Base-by-base conservation (phyloP, 2,113 vertebrate species). In the Panthera tigris region DNA sequence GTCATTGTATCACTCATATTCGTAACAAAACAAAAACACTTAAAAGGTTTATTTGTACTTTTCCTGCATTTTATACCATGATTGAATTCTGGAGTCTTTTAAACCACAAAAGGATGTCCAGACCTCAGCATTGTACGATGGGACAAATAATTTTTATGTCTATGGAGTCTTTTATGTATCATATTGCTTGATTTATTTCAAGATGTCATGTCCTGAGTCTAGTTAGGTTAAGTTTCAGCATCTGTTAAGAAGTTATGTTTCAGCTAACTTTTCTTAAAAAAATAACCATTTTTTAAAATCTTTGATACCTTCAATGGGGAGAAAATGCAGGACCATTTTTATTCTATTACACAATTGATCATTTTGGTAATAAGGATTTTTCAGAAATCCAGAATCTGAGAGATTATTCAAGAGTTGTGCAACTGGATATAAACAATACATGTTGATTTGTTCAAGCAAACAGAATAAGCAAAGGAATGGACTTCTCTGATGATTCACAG, bases 141-240 rank as follows among this genome's bases (percentile, higher is more conserved):
- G 86, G 82, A 93, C 29, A 95, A 94, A 86, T 68, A 89, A 79
- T 86, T 95, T 96, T 97, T 61, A 33, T 68, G 27, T 21, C 31
- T 81, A 83, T 12, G 63, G 76, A 80, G 57, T 73, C 83, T 93
- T 71, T 7, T 39, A 90, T 39, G 23, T 66, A 74, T 87, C 4
- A 74, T 41, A 93, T 33, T 93, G 11, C 78, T 73, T 95, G 88
- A 66, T 79, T 95, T 95, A 84, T 97, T 92, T 94, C 9, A 69
- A 86, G 14, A 69, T 83, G 10, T 71, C n/a, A 21, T 78, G 12
- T 57, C 84, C 48, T 85, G 52, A 80, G 39, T 81, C 61, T 18
- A 92, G 55, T 88, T 74, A 86, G 76, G 31, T 74, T 88, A 85
- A 97, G 50, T 96, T 96, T 97, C 95, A 95, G 48, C 57, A 68